These are phyloP conservation scores for Tetrax tetrax DNA, from an alignment of 2,113 vertebrate species.

Conservation along the genomic window DNA sequence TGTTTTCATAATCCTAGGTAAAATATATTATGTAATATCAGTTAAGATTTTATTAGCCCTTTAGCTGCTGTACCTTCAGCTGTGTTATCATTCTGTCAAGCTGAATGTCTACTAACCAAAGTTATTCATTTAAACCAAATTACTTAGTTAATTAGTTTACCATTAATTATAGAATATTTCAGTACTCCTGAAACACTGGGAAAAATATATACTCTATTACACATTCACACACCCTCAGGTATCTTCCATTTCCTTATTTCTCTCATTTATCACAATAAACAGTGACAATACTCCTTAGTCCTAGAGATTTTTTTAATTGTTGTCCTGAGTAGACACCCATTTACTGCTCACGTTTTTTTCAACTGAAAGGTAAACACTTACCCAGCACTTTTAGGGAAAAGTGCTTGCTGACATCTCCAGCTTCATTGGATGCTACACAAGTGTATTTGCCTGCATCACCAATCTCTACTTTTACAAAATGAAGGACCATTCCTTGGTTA, in stretches of 20 bases:
- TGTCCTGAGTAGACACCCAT: neutral
- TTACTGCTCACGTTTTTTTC: neutral
- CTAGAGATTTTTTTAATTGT: neutral
- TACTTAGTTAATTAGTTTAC: neutral
- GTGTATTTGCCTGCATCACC: conserved; percentile 84
- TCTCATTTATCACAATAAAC: neutral
- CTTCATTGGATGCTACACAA: conserved; percentile 86
- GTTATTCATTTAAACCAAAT: neutral
- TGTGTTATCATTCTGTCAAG: neutral
- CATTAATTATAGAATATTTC: neutral
- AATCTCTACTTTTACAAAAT: conserved; percentile 71
- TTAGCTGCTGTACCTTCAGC: neutral
- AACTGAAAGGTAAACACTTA: conserved; percentile 55
- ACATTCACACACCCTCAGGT: neutral
- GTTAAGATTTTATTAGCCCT: neutral
- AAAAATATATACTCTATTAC: neutral
- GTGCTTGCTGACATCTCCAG: conserved; percentile 87
- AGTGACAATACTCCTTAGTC: neutral
- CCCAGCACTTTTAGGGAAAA: conserved; percentile 89
- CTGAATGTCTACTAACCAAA: neutral
- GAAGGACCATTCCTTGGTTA: conserved; percentile 82
- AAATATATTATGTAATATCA: neutral
- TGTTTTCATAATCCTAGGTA: neutral
- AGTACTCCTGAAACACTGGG: neutral
- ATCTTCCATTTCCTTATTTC: neutral